Base-by-base conservation (phyloP, 2,888 invertebrate species). In the Serripes groenlandicus region DNA sequence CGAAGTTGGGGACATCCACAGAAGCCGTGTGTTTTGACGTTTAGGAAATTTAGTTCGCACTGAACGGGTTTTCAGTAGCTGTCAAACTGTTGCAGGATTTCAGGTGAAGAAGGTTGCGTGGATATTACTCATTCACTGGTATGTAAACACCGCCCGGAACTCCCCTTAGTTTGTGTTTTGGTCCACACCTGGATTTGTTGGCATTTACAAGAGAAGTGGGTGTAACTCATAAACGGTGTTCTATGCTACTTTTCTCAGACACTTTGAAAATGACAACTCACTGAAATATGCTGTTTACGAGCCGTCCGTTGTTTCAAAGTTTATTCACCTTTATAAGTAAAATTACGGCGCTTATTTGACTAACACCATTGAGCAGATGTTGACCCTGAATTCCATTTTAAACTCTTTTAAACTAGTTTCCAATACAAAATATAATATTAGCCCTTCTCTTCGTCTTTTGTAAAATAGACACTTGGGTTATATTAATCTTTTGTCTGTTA, bases 131-230 rank as follows among this genome's bases (percentile, higher is more conserved):
- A 11, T n/a, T 11, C 0, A 37, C 15, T 15, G 15, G 66, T 66
- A 66, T 42, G 66, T 37, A 28, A 1, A 21, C n/a, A 42, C 21
- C 3, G 28, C 30, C 18, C 1, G 26, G 23, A 35, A 26, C 28
- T 23, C 42, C 42, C 28, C 4, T 34, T 34, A 62, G 7, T 21
- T 49, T 49, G 49, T 15, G n/a, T 26, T 42, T 66, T 3, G 66
- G 26, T 28, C 42, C 32, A 64, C 66, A 66, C 66, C 66, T 66
- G 35, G 66, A 42, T 21, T 28, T 66, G 30, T 66, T 66, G 66
- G 66, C 66, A 66, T 66, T 66, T 26, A 15, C 3, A 32, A 21
- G 34, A 34, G 34, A 42, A n/a, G 49, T 35, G 56, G 56, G 56
- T 56, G 56, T 56, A 26, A 26, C 56, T 49, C 49, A 49, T 21